Evolutionary conservation across 2,113 vertebrate genomes (phyloP).

Genomic region (Mustela nigripes): DNA sequence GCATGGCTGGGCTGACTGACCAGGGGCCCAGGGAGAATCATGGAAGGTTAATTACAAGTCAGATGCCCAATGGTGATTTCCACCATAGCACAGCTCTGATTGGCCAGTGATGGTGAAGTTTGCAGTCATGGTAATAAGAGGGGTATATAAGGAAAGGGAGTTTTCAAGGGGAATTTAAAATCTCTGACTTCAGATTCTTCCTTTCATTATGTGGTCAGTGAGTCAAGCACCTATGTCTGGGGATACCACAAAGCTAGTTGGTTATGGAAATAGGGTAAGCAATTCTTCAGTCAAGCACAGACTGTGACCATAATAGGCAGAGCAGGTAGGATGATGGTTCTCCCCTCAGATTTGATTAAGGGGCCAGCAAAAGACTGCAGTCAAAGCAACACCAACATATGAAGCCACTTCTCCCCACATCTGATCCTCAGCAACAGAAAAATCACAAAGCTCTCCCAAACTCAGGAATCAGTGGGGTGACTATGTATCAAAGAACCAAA

Average conservation of each 20-base stretch:
- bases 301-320: not conserved
- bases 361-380: not conserved
- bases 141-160: too few relatives aligned
- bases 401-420: not conserved
- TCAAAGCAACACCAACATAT: not conserved
- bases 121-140: not conserved
- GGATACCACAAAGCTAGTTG: not conserved
- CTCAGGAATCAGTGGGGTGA: not conserved
- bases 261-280: not conserved
- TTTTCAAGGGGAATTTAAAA: not conserved
- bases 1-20: not conserved
- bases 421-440: not conserved
- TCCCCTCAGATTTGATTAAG: not conserved
- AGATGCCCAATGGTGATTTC: not conserved
- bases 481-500: not conserved
- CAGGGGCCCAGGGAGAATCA: not conserved
- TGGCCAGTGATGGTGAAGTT: not conserved
- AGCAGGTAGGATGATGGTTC: not conserved
- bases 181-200: not conserved
- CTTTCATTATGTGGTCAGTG: not conserved
- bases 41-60: not conserved
- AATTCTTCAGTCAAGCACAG: not conserved
- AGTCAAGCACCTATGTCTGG: not conserved
- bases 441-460: not conserved
- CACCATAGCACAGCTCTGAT: not conserved